A percentile compares a stretch with the other conserved stretches of the same genome.
Evolutionary conservation across 2,113 vertebrate genomes (phyloP).

Genomic region (Asarcornis scutulata): DNA sequence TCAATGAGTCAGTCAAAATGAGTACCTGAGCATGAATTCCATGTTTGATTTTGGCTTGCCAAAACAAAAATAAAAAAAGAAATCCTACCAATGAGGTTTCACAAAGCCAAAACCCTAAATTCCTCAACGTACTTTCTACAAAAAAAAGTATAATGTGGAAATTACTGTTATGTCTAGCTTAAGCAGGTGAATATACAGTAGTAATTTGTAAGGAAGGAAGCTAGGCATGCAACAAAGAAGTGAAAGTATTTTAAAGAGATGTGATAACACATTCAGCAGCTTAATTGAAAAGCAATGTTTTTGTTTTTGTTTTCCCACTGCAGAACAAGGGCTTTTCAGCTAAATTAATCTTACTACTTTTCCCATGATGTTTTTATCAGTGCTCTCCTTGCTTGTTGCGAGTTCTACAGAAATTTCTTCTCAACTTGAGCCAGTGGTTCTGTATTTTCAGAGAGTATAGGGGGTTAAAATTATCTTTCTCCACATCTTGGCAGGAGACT

Average conservation of each 20-base stretch:
- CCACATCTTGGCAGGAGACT: background rate
- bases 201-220: background rate
- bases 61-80: background rate
- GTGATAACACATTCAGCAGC: background rate
- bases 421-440: background rate
- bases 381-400: background rate
- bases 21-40: background rate
- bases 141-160: background rate
- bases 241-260: background rate
- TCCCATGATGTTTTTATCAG: background rate
- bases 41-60: background rate
- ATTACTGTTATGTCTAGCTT: background rate
- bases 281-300: background rate
- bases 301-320: background rate
- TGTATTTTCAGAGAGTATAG: background rate
- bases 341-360: background rate
- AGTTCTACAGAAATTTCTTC: background rate
- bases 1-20: background rate
- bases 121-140: background rate
- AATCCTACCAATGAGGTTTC: background rate
- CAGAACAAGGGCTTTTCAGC: constrained; percentile 11
- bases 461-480: background rate
- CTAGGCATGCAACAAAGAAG: background rate
- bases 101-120: background rate
- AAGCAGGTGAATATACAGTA: background rate